These are phyloP conservation scores for Toxonevra muliebris DNA, from an alignment of 2,888 invertebrate genomes.

Conservation along the genomic window DNA sequence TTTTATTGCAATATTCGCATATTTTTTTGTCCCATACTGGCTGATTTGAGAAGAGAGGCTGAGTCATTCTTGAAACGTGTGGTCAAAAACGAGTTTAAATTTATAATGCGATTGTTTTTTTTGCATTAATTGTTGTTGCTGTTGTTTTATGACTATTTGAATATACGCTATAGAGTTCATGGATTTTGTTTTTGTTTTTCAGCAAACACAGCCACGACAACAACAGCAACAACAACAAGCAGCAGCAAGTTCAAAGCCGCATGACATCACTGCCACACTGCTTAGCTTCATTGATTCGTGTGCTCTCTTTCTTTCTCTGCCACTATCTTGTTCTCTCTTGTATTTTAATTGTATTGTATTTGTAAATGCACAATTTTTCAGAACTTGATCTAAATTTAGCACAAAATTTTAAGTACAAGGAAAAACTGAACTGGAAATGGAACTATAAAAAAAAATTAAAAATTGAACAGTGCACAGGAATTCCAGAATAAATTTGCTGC, in stretches of 20 bases:
- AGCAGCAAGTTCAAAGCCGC: conserved; percentile 10
- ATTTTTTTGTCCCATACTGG: background rate
- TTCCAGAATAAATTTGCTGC: too few relatives aligned
- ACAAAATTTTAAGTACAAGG: too few relatives aligned
- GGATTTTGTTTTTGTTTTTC: background rate
- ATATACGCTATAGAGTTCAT: background rate
- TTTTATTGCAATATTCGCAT: background rate
- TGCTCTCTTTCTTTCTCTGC: background rate
- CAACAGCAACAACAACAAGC: background rate
- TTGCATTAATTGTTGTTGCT: background rate
- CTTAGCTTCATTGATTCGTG: background rate
- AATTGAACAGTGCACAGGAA: too few relatives aligned
- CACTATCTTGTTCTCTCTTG: background rate
- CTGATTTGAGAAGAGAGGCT: background rate
- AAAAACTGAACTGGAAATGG: too few relatives aligned
- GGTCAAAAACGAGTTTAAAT: too few relatives aligned
- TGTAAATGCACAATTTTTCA: too few relatives aligned
- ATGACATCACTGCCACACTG: background rate
- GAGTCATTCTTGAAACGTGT: conserved; percentile 3
- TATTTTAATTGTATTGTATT: too few relatives aligned
- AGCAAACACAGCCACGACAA: background rate
- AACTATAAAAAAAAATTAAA: too few relatives aligned
- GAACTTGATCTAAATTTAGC: too few relatives aligned
- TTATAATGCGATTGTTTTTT: background rate
- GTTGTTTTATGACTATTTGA: background rate